These are phyloP conservation scores for Xylota sylvarum DNA, from an alignment of 2,888 invertebrate genomes.

Conservation along the genomic window DNA sequence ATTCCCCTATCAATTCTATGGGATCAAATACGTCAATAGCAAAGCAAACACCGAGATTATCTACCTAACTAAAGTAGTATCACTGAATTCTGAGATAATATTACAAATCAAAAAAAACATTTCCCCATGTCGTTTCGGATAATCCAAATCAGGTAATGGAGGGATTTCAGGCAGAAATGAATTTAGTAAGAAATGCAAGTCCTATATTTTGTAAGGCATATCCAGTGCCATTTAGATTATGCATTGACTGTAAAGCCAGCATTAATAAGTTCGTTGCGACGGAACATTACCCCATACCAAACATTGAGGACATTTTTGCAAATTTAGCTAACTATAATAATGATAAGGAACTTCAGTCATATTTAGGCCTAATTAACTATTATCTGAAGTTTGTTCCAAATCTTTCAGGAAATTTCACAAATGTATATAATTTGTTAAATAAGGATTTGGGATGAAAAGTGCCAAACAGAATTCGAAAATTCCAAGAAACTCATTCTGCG, in stretches of 20 bases:
- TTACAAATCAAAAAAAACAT: neutral
- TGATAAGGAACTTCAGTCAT: constrained; percentile 19
- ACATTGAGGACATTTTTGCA: constrained; percentile 27
- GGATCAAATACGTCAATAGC: too few relatives aligned
- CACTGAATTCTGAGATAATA: neutral
- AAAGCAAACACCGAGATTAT: too few relatives aligned
- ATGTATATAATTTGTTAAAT: constrained; percentile 20
- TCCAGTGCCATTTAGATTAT: constrained; percentile 78
- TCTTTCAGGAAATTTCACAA: constrained; percentile 18
- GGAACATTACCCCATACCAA: constrained; percentile 78
- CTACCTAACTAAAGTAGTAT: neutral
- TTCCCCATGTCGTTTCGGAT: neutral
- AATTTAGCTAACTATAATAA: neutral
- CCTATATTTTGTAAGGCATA: constrained; percentile 65
- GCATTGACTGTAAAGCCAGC: constrained; percentile 80
- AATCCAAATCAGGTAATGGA: neutral
- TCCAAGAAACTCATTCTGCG: constrained; percentile 21
- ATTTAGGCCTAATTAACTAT: constrained; percentile 42
- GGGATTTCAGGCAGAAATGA: neutral
- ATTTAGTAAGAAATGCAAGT: neutral
- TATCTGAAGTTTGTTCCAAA: constrained; percentile 38
- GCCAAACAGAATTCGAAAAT: constrained; percentile 31
- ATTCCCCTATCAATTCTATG: too few relatives aligned
- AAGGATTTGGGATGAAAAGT: constrained; percentile 19
- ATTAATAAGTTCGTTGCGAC: constrained; percentile 58